Evolutionary conservation across 2,888 invertebrate species (phyloP).

Genomic region (Drosophila paucipuncta): DNA sequence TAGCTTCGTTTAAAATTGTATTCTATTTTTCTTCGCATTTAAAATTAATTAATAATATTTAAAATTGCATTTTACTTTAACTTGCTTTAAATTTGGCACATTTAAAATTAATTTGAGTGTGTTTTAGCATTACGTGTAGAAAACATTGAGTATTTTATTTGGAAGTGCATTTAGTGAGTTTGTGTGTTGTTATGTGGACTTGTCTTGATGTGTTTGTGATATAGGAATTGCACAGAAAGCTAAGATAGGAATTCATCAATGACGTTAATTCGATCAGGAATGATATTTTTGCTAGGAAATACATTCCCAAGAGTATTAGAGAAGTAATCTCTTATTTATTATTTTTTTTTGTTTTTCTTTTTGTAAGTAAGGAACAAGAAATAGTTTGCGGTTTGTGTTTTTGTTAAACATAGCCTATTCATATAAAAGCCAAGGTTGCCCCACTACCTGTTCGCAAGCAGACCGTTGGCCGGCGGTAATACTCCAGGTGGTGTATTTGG

Average conservation of each 20-base stretch:
- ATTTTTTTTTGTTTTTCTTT: slow-evolving; percentile 43
- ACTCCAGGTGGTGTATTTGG: slow-evolving; percentile 71
- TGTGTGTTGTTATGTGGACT: slow-evolving; percentile 32
- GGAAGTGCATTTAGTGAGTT: slow-evolving; percentile 68
- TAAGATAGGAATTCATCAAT: slow-evolving; percentile 80
- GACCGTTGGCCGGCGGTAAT: slow-evolving; percentile 83
- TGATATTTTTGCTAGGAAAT: slow-evolving; percentile 13
- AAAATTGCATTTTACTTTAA: slow-evolving; percentile 47
- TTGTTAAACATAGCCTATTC: slow-evolving; percentile 44
- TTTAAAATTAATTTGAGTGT: slow-evolving; percentile 77
- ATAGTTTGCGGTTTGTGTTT: slow-evolving; percentile 55
- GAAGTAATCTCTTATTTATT: slow-evolving; percentile 48
- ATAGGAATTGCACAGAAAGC: slow-evolving; percentile 82
- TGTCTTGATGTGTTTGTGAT: slow-evolving; percentile 45
- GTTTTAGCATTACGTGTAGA: slow-evolving; percentile 41
- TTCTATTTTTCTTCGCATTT: slow-evolving; percentile 14
- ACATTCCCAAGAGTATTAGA: slow-evolving; percentile 55
- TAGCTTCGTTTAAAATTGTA: slow-evolving; percentile 70
- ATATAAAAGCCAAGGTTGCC: slow-evolving; percentile 10
- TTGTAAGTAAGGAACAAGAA: slow-evolving; percentile 79
- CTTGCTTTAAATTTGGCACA: slow-evolving; percentile 71
- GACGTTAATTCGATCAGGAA: slow-evolving; percentile 57
- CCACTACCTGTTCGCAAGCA: slow-evolving; percentile 84
- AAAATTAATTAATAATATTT: slow-evolving; percentile 43
- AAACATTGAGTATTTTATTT: slow-evolving; percentile 76